Evolutionary conservation across 2,797 vertebrate genomes (phyloP).

Genomic region (Rhynchotus rufescens): DNA sequence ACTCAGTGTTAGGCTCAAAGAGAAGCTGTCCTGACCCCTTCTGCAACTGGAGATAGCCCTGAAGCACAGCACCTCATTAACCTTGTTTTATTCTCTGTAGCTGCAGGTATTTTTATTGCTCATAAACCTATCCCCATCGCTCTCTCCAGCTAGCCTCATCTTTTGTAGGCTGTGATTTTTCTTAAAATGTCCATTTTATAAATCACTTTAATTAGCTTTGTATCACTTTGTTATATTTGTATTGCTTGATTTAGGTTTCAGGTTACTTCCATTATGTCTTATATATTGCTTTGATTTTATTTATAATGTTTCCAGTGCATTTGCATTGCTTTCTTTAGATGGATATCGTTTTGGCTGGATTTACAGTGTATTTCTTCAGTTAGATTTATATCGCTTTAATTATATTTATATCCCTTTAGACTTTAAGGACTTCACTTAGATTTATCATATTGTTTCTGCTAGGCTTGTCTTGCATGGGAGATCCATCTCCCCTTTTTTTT

Average conservation of each 20-base stretch:
- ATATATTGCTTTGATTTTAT: conserved; percentile 56
- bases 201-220: conserved; percentile 63
- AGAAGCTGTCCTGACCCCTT: not conserved
- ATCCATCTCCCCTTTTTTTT: conserved; percentile 14
- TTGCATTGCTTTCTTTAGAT: conserved; percentile 67
- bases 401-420: conserved; percentile 76
- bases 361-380: conserved; percentile 60
- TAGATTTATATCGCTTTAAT: conserved; percentile 77
- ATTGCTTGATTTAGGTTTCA: conserved; percentile 35
- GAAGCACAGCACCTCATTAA: not conserved
- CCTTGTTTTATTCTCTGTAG: not conserved
- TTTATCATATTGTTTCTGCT: conserved; percentile 18
- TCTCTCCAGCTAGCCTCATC: not conserved
- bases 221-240: conserved; percentile 37
- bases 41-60: not conserved
- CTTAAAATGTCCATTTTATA: conserved; percentile 25
- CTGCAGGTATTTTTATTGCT: not conserved
- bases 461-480: not conserved
- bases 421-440: conserved; percentile 57
- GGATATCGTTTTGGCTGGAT: conserved; percentile 68
- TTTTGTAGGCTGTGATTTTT: not conserved
- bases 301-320: conserved; percentile 61
- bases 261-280: conserved; percentile 21
- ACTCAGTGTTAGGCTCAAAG: fast-evolving
- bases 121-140: not conserved